Conservation (phyloP, 2,797 vertebrate genomes). For the Hypotaenidia philippensis region DNA sequence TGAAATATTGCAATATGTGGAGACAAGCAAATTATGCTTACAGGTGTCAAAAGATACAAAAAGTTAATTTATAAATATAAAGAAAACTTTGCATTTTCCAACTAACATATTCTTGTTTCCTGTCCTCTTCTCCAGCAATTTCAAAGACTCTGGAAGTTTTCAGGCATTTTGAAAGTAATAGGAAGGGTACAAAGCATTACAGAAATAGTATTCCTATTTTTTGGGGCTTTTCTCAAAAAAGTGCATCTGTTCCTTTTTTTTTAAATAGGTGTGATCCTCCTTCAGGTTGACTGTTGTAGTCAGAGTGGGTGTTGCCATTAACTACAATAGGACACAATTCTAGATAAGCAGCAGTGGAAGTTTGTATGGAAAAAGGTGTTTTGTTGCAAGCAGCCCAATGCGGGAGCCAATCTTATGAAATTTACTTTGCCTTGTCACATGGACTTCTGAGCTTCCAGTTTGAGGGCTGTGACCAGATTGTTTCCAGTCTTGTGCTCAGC, state of each 20-base stretch:
- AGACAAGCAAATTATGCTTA: neutral
- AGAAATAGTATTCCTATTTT: neutral
- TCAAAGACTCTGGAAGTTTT: conserved; percentile 5
- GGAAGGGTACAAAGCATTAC: neutral
- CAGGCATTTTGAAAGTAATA: neutral
- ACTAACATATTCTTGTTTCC: conserved; percentile 15
- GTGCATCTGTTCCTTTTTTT: neutral
- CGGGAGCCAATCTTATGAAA: neutral
- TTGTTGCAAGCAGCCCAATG: neutral
- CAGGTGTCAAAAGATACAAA: conserved; percentile 14
- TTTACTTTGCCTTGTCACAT: neutral
- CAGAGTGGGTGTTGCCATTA: neutral
- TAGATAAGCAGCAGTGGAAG: neutral
- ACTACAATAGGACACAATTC: neutral
- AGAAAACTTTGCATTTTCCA: neutral
- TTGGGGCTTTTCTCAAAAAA: neutral
- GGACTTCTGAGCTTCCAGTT: neutral
- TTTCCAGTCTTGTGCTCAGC: neutral
- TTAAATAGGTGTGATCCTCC: neutral
- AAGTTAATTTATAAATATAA: neutral
- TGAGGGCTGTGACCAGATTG: neutral
- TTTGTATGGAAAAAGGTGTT: accelerated
- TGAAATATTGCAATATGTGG: neutral
- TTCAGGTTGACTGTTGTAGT: neutral
- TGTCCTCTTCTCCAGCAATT: neutral